A percentile compares a stretch with the other conserved stretches of the same genome.
These are phyloP conservation scores for Cacatua alba DNA, from an alignment of 2,113 vertebrate species.

Conservation along the genomic window DNA sequence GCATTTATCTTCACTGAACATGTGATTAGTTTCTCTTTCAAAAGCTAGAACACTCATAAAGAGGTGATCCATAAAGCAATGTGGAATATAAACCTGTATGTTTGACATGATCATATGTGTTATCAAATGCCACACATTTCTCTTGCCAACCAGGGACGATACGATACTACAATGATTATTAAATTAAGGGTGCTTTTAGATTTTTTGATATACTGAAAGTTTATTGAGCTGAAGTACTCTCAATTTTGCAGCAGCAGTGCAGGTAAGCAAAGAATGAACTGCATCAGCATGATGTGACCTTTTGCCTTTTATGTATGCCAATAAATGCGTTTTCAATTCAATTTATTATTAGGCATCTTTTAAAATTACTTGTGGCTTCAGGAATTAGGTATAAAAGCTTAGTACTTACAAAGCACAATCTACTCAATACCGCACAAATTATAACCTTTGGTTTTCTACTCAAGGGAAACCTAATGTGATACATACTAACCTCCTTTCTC, in stretches of 20 bases:
- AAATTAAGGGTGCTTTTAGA: slow-evolving; percentile 8
- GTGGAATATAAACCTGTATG: slow-evolving; percentile 30
- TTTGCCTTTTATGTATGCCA: neutral
- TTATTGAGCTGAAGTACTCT: neutral
- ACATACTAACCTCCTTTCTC: slow-evolving; percentile 10
- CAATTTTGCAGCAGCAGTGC: neutral
- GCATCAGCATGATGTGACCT: neutral
- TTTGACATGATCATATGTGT: slow-evolving; percentile 14
- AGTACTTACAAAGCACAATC: slow-evolving; percentile 4
- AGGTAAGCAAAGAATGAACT: neutral
- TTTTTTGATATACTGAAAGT: neutral
- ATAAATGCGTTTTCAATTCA: neutral
- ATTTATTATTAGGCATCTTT: slow-evolving; percentile 15
- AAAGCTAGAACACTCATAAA: neutral
- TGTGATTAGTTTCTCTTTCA: neutral
- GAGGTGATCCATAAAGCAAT: neutral
- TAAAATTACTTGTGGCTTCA: neutral
- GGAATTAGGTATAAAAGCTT: slow-evolving; percentile 23
- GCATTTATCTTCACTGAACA: neutral
- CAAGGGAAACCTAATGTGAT: slow-evolving; percentile 20
- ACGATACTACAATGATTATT: neutral
- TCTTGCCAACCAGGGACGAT: slow-evolving; percentile 40
- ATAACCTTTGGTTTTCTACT: slow-evolving; percentile 19
- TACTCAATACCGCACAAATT: slow-evolving; percentile 2
- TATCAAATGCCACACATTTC: slow-evolving; percentile 50